phyloP scores from a whole-genome alignment of 1,140 invertebrate genomes.

The Leptoteleia sp. region DNA sequence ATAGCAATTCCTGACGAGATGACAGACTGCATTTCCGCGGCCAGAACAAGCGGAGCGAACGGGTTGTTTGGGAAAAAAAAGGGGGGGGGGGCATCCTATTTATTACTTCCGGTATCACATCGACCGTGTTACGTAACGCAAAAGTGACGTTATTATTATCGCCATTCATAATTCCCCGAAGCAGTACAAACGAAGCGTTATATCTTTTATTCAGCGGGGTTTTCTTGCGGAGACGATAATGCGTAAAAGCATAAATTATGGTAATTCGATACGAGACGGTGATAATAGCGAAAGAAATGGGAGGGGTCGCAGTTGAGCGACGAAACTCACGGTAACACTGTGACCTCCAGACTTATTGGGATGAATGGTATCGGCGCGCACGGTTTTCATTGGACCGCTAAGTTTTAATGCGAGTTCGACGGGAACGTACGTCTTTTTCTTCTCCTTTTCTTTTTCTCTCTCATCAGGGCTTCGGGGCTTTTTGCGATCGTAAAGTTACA shows the following conservation, averaged over 20 bases:
- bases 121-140: constrained; percentile 45
- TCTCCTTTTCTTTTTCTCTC: constrained; percentile 17
- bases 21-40: no score
- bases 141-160: constrained; percentile 48
- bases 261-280: constrained; percentile 49
- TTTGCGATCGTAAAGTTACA: constrained; percentile 51
- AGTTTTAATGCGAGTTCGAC: constrained; percentile 55
- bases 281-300: constrained; percentile 23
- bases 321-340: constrained; percentile 39
- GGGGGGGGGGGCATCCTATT: no score
- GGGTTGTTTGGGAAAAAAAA: no score
- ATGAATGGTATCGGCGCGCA: constrained; percentile 50
- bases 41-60: no score
- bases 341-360: constrained; percentile 30
- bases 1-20: no score
- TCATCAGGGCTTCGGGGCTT: constrained; percentile 5
- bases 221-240: constrained; percentile 30
- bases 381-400: constrained; percentile 50
- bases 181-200: constrained; percentile 19
- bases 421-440: constrained; percentile 21
- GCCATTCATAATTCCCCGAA: constrained; percentile 31
- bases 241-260: constrained; percentile 45
- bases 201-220: constrained; percentile 54
- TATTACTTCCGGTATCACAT: constrained; percentile 49
- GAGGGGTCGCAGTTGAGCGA: constrained; percentile 42